These are phyloP conservation scores for Aleadryas rufinucha DNA, from an alignment of 2,113 vertebrate genomes.

Conservation along the genomic window DNA sequence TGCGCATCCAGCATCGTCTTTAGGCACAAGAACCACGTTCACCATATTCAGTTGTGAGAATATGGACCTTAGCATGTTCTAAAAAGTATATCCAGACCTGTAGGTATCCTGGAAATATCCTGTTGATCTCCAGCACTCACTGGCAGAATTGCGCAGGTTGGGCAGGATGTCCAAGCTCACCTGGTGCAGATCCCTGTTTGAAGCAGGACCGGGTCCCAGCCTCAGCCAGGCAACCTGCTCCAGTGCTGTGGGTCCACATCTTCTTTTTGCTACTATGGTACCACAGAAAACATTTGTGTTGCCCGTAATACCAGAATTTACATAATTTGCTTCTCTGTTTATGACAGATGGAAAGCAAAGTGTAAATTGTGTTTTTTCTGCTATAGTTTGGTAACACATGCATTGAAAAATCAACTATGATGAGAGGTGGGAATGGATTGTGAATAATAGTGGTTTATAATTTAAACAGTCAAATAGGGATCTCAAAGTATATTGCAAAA, in stretches of 20 bases:
- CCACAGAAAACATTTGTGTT: background rate
- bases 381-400: conserved; percentile 44
- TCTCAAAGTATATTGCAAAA: background rate
- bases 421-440: background rate
- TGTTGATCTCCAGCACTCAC: background rate
- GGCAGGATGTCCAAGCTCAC: background rate
- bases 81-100: background rate
- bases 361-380: conserved; percentile 33
- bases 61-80: background rate
- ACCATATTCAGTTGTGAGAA: background rate
- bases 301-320: background rate
- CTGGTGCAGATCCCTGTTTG: background rate
- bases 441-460: background rate
- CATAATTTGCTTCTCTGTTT: conserved; percentile 16
- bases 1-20: background rate
- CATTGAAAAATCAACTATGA: conserved; percentile 1
- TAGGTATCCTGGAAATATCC: background rate
- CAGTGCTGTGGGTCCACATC: background rate
- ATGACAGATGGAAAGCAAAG: conserved; percentile 30
- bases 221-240: background rate
- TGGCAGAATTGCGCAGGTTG: background rate
- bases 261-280: background rate
- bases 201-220: background rate
- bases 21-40: background rate
- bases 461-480: background rate